A percentile compares a stretch with the other conserved stretches of the same genome.
Conservation (phyloP, 1,140 invertebrate genomes). For the Drosophila miranda region DNA sequence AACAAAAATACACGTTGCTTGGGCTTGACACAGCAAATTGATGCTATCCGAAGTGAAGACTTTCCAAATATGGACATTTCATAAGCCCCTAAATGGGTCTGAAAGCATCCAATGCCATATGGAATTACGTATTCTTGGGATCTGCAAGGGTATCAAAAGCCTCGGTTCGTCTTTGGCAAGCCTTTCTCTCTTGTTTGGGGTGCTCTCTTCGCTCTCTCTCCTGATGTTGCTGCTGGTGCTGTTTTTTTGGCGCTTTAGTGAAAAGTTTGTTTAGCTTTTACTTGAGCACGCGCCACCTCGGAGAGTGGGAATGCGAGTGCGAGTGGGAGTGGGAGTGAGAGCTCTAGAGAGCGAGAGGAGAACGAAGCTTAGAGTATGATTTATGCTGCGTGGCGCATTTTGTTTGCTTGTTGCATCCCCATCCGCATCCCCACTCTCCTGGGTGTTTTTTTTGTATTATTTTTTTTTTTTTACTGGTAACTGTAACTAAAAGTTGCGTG, state of each 20-base stretch:
- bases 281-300: slow-evolving; percentile 45
- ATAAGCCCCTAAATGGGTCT: no score
- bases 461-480: slow-evolving; percentile 22
- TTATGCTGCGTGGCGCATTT: slow-evolving; percentile 70
- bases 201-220: background rate
- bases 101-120: no score
- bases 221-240: slow-evolving; percentile 27
- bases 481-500: slow-evolving; percentile 73
- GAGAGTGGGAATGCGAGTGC: background rate
- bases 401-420: slow-evolving; percentile 62
- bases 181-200: background rate
- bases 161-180: no score
- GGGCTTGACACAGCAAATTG: no score
- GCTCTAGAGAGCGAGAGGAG: slow-evolving; percentile 1
- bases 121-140: background rate
- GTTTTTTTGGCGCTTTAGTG: slow-evolving; percentile 50
- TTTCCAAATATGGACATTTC: no score
- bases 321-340: background rate
- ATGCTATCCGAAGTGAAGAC: no score
- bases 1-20: no score
- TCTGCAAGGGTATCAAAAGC: background rate
- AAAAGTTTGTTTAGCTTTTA: slow-evolving; percentile 70
- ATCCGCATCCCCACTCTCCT: background rate
- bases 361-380: slow-evolving; percentile 56
- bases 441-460: background rate